Evolutionary conservation across 2,888 invertebrate species (phyloP).

Genomic region (Coenonympha arcania): DNA sequence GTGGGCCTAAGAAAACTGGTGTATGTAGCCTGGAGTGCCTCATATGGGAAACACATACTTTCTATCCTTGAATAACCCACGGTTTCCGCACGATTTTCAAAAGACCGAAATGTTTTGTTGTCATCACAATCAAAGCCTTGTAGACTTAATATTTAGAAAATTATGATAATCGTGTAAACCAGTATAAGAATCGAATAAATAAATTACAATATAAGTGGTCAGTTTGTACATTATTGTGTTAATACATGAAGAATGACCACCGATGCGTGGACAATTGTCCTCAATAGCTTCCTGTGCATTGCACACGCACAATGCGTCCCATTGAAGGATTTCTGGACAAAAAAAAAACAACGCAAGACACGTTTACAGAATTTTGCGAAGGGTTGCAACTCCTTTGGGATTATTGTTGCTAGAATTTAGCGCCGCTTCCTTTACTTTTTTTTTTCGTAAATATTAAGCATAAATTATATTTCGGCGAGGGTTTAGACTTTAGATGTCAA

Average conservation of each 20-base stretch:
- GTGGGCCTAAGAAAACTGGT: too few relatives aligned
- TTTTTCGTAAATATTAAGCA: background rate
- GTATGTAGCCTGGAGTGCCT: too few relatives aligned
- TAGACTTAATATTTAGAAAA: too few relatives aligned
- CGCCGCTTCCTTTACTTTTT: slow-evolving; percentile 41
- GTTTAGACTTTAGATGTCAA: background rate
- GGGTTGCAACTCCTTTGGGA: slow-evolving; percentile 56
- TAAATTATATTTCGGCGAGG: background rate
- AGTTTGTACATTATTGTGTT: slow-evolving; percentile 37
- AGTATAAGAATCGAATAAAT: too few relatives aligned
- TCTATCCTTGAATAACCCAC: too few relatives aligned
- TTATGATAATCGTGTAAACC: too few relatives aligned
- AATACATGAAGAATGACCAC: slow-evolving; percentile 44
- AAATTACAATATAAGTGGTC: too few relatives aligned
- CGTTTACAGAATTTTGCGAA: slow-evolving; percentile 30
- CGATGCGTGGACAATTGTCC: slow-evolving; percentile 54
- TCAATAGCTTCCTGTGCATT: slow-evolving; percentile 62
- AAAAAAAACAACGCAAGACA: slow-evolving; percentile 36
- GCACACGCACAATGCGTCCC: slow-evolving; percentile 50
- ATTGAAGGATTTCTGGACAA: slow-evolving; percentile 52
- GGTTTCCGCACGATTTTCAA: too few relatives aligned
- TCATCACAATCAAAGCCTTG: too few relatives aligned
- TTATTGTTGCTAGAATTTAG: slow-evolving; percentile 55
- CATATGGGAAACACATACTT: too few relatives aligned
- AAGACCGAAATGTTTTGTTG: too few relatives aligned